Evolutionary conservation across 2,888 invertebrate species (phyloP), one percentile per base, ranked within the genome.

Genomic region (Clostera curtula): DNA sequence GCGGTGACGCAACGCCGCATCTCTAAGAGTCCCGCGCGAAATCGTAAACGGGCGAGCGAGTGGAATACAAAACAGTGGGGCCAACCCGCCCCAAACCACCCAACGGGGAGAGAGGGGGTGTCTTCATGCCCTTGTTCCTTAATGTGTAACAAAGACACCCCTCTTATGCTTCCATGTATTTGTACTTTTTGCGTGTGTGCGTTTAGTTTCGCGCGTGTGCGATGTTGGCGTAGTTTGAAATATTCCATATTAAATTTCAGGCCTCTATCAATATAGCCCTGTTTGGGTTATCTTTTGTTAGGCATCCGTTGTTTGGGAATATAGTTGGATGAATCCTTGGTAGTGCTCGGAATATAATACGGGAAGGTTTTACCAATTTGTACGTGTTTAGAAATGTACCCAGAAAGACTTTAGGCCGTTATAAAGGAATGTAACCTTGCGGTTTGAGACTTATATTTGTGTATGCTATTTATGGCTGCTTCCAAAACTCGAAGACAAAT

Each of bases 111-210:
- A 53, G 36, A 34, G 54, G 34, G 45, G 68, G 71, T 61, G 59
- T 72, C 76, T 72, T 75, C 64, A 64, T 71, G 66, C 77, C 77
- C 76, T 74, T 74, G 73, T 79, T 80, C 82, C 80, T 79, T 80
- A 80, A 79, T 76, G 68, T 70, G 69, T 77, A 82, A 82, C 82
- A 82, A 83, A 83, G 83, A 82, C 80, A 68, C 80, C 80, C 80
- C 80, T 73, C 77, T 77, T 79, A 74, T 59, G 63, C 54, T 62
- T 60, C 62, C 56, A 66, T 75, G 75, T 75, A 65, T 75, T 71
- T 63, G 71, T 70, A 65, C 61, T 60, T 61, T 53, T 43, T 50
- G 50, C 31, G 24, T 68, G 75, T 77, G 75, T 75, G 74, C 27
- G 75, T 68, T 41, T 66, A 67, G 68, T 69, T 65, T 56, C 10